Conservation (phyloP, 2,888 invertebrate genomes). For the Habrosyne pyritoides region DNA sequence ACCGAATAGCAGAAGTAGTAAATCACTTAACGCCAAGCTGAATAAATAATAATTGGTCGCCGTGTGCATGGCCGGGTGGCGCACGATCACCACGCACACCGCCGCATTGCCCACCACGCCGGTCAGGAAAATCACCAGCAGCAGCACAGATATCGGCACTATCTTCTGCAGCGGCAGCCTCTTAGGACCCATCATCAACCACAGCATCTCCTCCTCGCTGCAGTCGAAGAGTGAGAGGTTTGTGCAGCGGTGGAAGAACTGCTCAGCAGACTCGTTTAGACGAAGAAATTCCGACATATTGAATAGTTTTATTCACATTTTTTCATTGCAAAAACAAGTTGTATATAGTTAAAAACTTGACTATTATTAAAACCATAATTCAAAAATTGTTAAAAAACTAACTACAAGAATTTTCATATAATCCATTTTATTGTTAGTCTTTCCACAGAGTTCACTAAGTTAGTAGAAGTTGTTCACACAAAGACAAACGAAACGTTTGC, state of each 20-base stretch:
- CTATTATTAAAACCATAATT: no score
- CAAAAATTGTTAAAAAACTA: no score
- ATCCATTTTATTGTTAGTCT: background rate
- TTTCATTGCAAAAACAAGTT: no score
- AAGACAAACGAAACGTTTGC: no score
- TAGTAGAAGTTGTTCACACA: no score
- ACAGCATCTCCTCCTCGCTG: constrained; percentile 84
- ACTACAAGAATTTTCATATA: background rate
- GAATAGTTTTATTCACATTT: background rate
- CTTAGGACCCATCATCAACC: constrained; percentile 84
- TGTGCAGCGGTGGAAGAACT: constrained; percentile 67
- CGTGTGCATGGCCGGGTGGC: constrained; percentile 92
- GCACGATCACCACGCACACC: constrained; percentile 93
- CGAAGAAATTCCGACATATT: constrained; percentile 59
- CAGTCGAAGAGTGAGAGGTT: constrained; percentile 80
- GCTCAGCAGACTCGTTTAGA: constrained; percentile 52
- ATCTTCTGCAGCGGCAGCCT: constrained; percentile 82
- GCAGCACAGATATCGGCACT: constrained; percentile 86
- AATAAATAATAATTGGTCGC: constrained; percentile 96
- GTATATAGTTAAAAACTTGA: no score
- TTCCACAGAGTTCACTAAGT: background rate
- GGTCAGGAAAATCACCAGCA: constrained; percentile 90
- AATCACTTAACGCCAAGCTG: constrained; percentile 93
- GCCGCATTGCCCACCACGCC: constrained; percentile 93
- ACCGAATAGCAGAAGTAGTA: constrained; percentile 92